A percentile compares a stretch with the other conserved stretches of the same genome.
Evolutionary conservation across 2,113 vertebrate species (phyloP).

Genomic region (Poeciliopsis retropinna): DNA sequence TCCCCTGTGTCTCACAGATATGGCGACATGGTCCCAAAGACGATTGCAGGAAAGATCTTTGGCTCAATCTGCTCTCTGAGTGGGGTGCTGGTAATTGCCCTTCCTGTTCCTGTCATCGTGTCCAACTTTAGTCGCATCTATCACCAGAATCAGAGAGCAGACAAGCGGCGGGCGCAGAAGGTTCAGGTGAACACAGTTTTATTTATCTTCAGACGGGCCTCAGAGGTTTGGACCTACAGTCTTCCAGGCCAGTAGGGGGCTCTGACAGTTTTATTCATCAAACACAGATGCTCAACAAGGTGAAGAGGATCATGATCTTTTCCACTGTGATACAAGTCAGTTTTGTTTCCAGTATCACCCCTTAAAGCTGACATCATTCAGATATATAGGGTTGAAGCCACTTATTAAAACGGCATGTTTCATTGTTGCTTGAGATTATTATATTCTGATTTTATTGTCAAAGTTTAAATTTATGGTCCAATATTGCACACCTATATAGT

Average conservation of each 20-base stretch:
- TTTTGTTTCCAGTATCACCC: not conserved
- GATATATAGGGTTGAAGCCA: too few relatives aligned
- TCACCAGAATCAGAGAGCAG: conserved; percentile 97
- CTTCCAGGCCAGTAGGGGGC: conserved; percentile 25
- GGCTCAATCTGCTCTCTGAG: conserved; percentile 98
- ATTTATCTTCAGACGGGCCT: conserved; percentile 43
- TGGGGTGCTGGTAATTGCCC: conserved; percentile 96
- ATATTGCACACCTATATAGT: too few relatives aligned
- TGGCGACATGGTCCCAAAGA: conserved; percentile 99
- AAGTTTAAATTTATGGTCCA: too few relatives aligned
- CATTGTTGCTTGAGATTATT: too few relatives aligned
- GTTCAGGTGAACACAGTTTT: conserved; percentile 79
- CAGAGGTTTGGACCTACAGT: conserved; percentile 37
- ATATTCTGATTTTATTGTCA: too few relatives aligned
- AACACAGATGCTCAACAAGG: conserved; percentile 27
- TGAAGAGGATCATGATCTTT: not conserved
- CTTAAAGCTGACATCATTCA: too few relatives aligned
- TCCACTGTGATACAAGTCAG: conserved; percentile 4
- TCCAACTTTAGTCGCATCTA: conserved; percentile 99
- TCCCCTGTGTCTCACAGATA: conserved; percentile 79
- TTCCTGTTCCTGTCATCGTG: conserved; percentile 97
- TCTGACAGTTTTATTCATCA: conserved; percentile 14
- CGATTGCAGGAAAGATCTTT: conserved; percentile 97
- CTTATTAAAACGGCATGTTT: too few relatives aligned
- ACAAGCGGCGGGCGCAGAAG: conserved; percentile 96